Evolutionary conservation across 2,113 vertebrate genomes (phyloP).

Genomic region (Platycercus adscitus): DNA sequence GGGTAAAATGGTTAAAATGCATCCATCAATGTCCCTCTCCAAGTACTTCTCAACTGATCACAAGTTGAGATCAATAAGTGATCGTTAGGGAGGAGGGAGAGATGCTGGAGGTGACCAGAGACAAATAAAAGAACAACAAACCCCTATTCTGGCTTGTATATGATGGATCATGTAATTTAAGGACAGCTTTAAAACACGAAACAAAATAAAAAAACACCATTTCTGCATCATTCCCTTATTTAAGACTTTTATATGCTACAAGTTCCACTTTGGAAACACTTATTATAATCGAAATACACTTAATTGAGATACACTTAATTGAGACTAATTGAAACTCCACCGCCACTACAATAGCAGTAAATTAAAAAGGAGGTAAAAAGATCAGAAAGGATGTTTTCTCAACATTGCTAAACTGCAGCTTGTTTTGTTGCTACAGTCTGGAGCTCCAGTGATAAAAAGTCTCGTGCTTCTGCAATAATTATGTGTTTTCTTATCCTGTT

Average conservation of each 20-base stretch:
- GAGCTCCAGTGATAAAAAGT: not conserved
- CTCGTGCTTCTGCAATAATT: slow-evolving; percentile 32
- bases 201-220: not conserved
- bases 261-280: slow-evolving; percentile 37
- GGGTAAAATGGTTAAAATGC: slow-evolving; percentile 78
- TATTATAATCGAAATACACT: slow-evolving; percentile 16
- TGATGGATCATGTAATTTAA: slow-evolving; percentile 78
- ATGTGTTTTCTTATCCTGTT: not conserved
- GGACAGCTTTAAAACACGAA: slow-evolving; percentile 38
- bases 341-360: not conserved
- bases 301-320: slow-evolving; percentile 40
- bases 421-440: not conserved
- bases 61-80: slow-evolving; percentile 83
- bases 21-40: slow-evolving; percentile 88
- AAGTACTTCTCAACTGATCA: slow-evolving; percentile 85
- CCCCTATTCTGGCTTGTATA: slow-evolving; percentile 26
- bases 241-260: not conserved
- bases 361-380: not conserved
- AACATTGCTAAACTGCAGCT: not conserved
- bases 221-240: not conserved
- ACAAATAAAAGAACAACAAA: slow-evolving; percentile 81
- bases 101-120: slow-evolving; percentile 69
- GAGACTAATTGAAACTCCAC: slow-evolving; percentile 49
- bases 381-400: not conserved
- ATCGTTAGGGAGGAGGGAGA: slow-evolving; percentile 75